Conservation (phyloP, 2,888 invertebrate species). For the Drosophila nr. fundita region DNA sequence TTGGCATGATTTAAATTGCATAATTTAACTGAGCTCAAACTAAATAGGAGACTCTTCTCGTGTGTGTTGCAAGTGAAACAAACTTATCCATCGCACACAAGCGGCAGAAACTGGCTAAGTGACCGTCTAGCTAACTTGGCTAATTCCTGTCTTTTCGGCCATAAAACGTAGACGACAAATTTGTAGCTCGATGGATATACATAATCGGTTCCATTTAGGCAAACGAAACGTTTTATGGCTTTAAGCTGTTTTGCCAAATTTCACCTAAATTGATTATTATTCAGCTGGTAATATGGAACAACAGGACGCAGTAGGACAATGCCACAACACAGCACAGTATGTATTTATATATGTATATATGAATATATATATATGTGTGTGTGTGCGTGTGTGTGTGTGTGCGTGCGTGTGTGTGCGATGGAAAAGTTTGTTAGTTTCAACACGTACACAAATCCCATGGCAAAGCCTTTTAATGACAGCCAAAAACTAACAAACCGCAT, state of each 20-base stretch:
- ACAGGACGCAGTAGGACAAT: slow-evolving; percentile 26
- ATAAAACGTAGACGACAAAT: slow-evolving; percentile 65
- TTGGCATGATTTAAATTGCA: slow-evolving; percentile 5
- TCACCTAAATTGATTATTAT: slow-evolving; percentile 78
- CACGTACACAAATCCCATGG: slow-evolving; percentile 80
- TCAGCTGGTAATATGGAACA: slow-evolving; percentile 44
- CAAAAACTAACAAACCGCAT: slow-evolving; percentile 81
- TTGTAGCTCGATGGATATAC: slow-evolving; percentile 62
- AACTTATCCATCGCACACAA: not conserved
- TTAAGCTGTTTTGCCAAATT: slow-evolving; percentile 75
- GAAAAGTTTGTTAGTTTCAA: slow-evolving; percentile 77
- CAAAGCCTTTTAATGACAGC: slow-evolving; percentile 80
- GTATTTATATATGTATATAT: not conserved
- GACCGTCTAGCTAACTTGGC: slow-evolving; percentile 13
- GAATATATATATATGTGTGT: not conserved
- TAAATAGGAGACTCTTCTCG: not conserved
- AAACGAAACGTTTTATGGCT: slow-evolving; percentile 69
- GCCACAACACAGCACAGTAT: not conserved
- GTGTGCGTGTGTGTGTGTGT: not conserved
- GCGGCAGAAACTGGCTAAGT: not conserved
- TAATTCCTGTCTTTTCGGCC: slow-evolving; percentile 20
- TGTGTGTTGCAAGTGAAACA: not conserved
- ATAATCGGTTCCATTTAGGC: slow-evolving; percentile 60
- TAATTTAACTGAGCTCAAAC: not conserved
- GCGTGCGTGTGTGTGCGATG: slow-evolving; percentile 13